These are phyloP conservation scores for Psittacus erithacus DNA, from an alignment of 2,113 vertebrate genomes.

Conservation along the genomic window DNA sequence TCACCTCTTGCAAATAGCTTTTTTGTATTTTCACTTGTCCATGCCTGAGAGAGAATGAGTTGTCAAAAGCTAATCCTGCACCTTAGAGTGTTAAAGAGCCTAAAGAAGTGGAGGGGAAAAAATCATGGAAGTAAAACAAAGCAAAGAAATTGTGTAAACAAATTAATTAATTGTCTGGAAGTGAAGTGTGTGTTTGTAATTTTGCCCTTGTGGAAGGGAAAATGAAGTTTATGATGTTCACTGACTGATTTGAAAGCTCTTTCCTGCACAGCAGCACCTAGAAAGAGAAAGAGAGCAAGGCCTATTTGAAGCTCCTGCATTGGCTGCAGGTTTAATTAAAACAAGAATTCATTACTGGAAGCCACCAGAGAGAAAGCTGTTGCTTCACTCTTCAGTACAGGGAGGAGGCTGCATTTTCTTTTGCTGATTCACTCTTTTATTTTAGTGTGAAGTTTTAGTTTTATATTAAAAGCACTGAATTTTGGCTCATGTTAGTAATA, in stretches of 20 bases:
- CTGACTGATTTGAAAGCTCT: conserved; percentile 75
- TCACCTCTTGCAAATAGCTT: background rate
- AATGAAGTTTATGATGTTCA: conserved; percentile 75
- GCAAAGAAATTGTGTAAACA: conserved; percentile 76
- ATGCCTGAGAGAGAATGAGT: conserved; percentile 5
- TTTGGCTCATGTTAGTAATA: background rate
- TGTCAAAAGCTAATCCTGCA: conserved; percentile 53
- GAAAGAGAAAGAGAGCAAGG: conserved; percentile 39
- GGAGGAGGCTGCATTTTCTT: background rate
- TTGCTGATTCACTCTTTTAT: conserved; percentile 17
- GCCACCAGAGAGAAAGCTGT: conserved; percentile 60
- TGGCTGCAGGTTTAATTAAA: conserved; percentile 71
- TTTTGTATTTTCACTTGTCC: background rate
- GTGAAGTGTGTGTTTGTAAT: conserved; percentile 74
- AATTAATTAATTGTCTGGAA: conserved; percentile 84
- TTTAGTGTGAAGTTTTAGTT: background rate
- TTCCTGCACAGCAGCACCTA: conserved; percentile 37
- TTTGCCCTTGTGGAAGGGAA: conserved; percentile 75
- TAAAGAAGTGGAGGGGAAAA: background rate
- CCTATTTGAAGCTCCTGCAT: conserved; percentile 27
- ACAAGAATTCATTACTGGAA: conserved; percentile 73
- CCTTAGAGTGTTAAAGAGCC: conserved; percentile 52
- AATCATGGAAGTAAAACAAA: conserved; percentile 73
- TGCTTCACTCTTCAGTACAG: conserved; percentile 1
- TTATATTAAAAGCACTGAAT: background rate